These are phyloP conservation scores for Paralichthys olivaceus DNA, from an alignment of 2,113 vertebrate species.

Conservation along the genomic window DNA sequence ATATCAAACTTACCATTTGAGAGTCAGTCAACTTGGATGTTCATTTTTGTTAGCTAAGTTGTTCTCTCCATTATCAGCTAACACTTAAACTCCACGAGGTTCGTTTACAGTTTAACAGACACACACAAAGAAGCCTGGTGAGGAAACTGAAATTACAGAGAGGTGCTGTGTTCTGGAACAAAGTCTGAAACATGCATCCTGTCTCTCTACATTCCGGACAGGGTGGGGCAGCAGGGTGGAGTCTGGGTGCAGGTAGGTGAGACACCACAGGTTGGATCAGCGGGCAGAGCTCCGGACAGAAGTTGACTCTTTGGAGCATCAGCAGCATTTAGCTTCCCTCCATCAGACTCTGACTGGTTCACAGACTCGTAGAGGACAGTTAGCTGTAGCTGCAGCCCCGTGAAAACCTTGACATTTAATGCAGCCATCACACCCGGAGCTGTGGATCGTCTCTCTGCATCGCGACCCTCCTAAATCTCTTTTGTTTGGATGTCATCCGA, in stretches of 20 bases:
- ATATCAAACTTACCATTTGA: constrained; percentile 20
- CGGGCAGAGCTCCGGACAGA: background rate
- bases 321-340: background rate
- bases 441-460: background rate
- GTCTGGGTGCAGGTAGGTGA: background rate
- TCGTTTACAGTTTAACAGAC: no score
- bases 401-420: background rate
- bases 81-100: no score
- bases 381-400: background rate
- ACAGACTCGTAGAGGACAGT: background rate
- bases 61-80: background rate
- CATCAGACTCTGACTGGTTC: background rate
- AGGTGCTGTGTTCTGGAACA: background rate
- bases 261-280: no score
- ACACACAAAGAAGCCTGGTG: background rate
- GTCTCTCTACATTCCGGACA: background rate
- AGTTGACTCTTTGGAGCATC: background rate
- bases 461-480: constrained; percentile 40
- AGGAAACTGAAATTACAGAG: no score
- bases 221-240: background rate
- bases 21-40: background rate
- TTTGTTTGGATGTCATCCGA: constrained; percentile 47
- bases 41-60: background rate
- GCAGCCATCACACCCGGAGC: background rate
- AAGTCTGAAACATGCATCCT: background rate